Base-by-base conservation (phyloP, 2,888 invertebrate species). In the Catocala sponsa region DNA sequence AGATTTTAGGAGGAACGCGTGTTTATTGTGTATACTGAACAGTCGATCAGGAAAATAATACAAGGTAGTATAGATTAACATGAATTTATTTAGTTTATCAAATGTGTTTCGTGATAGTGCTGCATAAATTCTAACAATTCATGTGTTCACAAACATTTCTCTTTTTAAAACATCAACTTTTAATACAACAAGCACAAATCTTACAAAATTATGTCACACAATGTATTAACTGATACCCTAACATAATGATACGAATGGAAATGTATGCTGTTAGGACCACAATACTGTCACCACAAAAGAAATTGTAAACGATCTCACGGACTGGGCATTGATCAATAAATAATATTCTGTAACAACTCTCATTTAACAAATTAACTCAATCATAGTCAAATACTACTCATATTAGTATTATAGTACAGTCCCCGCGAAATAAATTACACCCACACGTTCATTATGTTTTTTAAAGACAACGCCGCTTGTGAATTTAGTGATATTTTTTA, bases 21-120 rank as follows among this genome's bases (percentile, higher is more conserved):
- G 57, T 55, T 62, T 57, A 55, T 72, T 59, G 47, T 12, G 6
- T 33, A 13, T 6, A n/a, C 15, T 6, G 13, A 44, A 15, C 13
- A 62, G 11, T 10, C 49, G 56, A 65, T 63, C 61, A 69, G 63
- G 65, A 77, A 74, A 78, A 80, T 72, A 71, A 76, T 70, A 79
- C 75, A 76, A 75, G 59, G 50, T 58, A 41, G 63, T 79, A 78
- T 84, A 84, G 90, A 92, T 90, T 91, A 92, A 93, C 91, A 92
- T 93, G 89, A 87, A 88, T 93, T 93, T 94, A 92, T 92, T 94
- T 86, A 88, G 85, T 89, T 91, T 87, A 91, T 89, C 88, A 91
- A 90, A 89, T 88, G 88, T 91, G 90, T 91, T 89, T 85, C 84
- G 91, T 93, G 91, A 91, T 82, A 85, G 93, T 93, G 92, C 91